phyloP scores from a whole-genome alignment of 2,888 invertebrate species.

The Heliconius hortense region DNA sequence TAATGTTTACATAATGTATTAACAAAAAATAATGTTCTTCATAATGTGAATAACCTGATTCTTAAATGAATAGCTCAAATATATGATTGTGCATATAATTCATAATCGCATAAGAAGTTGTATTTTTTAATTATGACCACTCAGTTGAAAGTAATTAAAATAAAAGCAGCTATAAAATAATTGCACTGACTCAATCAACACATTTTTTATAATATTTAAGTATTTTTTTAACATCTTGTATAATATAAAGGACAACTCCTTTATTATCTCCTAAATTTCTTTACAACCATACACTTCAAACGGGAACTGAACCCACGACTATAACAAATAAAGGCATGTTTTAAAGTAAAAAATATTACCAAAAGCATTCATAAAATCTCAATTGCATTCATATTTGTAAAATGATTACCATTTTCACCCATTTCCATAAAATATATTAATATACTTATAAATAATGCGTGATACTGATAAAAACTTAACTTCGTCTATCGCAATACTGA shows the following conservation, averaged over 20 bases:
- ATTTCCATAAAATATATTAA: not conserved
- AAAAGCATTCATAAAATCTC: not conserved
- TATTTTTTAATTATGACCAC: not conserved
- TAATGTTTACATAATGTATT: no score
- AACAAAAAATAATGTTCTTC: no score
- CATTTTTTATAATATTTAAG: not conserved
- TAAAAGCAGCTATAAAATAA: not conserved
- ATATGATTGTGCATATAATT: not conserved
- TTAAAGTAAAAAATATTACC: not conserved
- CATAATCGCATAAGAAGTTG: not conserved
- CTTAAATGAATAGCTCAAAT: not conserved
- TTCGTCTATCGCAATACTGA: conserved; percentile 22
- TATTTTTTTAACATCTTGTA: not conserved
- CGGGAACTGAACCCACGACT: not conserved
- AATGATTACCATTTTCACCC: conserved; percentile 9
- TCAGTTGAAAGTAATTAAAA: not conserved
- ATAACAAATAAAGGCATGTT: not conserved
- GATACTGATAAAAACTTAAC: conserved; percentile 12
- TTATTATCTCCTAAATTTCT: not conserved
- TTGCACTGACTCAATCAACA: not conserved
- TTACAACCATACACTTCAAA: not conserved
- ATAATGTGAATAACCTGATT: not conserved
- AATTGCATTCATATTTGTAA: conserved; percentile 6
- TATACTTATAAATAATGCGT: conserved; percentile 16
- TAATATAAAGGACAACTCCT: not conserved